Base-by-base conservation (phyloP, 2,888 invertebrate genomes). In the Eupelmus urozonus region DNA sequence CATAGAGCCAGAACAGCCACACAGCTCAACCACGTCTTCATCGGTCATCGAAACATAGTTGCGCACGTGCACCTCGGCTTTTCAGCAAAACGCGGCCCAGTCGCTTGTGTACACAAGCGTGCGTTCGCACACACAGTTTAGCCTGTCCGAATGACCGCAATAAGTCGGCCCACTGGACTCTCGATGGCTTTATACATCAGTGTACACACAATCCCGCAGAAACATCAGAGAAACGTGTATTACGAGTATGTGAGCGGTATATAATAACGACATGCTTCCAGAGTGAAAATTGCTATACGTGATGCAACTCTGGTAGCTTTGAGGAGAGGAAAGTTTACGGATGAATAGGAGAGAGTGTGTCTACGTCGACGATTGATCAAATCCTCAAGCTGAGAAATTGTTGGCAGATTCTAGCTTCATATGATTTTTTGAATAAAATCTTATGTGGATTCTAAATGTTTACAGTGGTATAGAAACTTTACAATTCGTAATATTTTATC, bases 71-170 rank as follows among this genome's bases (percentile, higher is more conserved):
- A 11, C 3, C 20, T 20, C 23, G 9, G 34, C 34, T 9, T 5
- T 34, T 49, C 9, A n/a, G 16, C 16, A 16, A 49, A 16, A 16
- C 49, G 16, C 9, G 2, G 53, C 53, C 2, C 53, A 27, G 23
- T 16, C 42, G n/a, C 25, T 20, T 23, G 53, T 34, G 67, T 69
- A 40, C 67, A 40, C 67, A 69, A 69, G 57, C n/a, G n/a, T n/a
- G n/a, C n/a, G n/a, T n/a, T n/a, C 67, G 57, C 67, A 42, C 42
- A 13, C 25, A n/a, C 65, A 45, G 65, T 65, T 65, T 65, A 65
- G 70, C 13, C 49, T 20, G 27, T 53, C 34, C 55, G 74, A 49
- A 49, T 66, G 53, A 66, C 74, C 74, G 74, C 74, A 57, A 74
- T 66, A 74, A 74, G 74, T 65, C 65, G 65, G 4, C 60, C 40